phyloP scores from a whole-genome alignment of 1,140 invertebrate genomes.

The Pachypsylla venusta region DNA sequence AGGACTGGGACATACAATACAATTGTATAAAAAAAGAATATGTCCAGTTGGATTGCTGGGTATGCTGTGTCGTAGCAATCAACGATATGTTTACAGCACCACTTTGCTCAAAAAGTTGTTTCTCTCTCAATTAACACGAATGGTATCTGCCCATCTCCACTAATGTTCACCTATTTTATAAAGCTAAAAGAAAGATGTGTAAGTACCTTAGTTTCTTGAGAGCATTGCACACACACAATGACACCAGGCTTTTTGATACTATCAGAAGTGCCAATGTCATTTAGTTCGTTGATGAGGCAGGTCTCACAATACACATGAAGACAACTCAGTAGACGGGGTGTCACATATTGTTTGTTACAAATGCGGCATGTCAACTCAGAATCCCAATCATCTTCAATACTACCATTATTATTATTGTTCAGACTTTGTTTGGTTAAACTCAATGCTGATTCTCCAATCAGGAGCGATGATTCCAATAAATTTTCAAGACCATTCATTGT shows the following conservation, averaged over 20 bases:
- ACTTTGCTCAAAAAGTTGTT: no score
- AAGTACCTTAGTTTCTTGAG: slow-evolving; percentile 66
- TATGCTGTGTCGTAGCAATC: no score
- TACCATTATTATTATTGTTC: background rate
- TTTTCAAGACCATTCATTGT: background rate
- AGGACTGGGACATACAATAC: no score
- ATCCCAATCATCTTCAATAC: background rate
- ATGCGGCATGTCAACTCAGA: slow-evolving; percentile 20
- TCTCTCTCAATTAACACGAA: no score
- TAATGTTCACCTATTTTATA: no score
- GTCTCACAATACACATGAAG: slow-evolving; percentile 84
- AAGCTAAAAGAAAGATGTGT: no score
- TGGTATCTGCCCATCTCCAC: no score
- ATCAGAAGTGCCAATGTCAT: slow-evolving; percentile 44
- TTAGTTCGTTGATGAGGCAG: slow-evolving; percentile 63
- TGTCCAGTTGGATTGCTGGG: no score
- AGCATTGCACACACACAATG: slow-evolving; percentile 55
- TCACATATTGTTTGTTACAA: slow-evolving; percentile 51
- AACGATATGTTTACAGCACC: no score
- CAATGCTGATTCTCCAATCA: background rate
- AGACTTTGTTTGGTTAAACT: no score
- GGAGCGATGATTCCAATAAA: background rate
- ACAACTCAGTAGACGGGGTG: slow-evolving; percentile 73
- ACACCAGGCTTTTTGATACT: slow-evolving; percentile 35
- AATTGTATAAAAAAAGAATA: no score